Evolutionary conservation across 1,140 invertebrate species (phyloP).

Genomic region (Philopotamus ludificatus): DNA sequence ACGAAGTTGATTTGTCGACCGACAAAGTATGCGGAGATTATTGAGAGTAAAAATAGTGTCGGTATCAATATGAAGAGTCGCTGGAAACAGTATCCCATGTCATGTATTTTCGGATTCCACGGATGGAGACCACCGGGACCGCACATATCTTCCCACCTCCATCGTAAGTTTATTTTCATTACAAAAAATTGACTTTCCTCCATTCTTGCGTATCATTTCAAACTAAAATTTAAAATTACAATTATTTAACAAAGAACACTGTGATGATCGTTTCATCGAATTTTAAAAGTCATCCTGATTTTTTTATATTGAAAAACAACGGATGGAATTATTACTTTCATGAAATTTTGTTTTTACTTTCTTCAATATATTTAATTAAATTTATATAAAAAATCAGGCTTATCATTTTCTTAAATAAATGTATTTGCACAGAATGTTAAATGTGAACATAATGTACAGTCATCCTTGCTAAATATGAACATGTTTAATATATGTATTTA

Average conservation of each 20-base stretch:
- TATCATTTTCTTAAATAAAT: no score
- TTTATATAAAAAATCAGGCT: no score
- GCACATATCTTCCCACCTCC: slow-evolving; percentile 75
- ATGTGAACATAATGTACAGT: no score
- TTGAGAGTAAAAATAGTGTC: slow-evolving; percentile 65
- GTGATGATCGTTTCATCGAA: no score
- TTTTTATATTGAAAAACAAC: no score
- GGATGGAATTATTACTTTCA: no score
- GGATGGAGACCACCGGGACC: slow-evolving; percentile 63
- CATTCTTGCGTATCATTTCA: not conserved
- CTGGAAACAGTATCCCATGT: slow-evolving; percentile 80
- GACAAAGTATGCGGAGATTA: slow-evolving; percentile 74
- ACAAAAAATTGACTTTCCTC: not conserved
- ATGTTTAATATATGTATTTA: no score
- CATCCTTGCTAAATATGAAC: no score
- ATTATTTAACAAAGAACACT: not conserved
- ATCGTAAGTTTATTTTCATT: slow-evolving; percentile 42
- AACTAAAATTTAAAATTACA: not conserved
- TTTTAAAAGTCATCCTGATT: no score
- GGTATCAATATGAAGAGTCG: slow-evolving; percentile 73
- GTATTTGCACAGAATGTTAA: no score
- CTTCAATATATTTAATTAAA: no score
- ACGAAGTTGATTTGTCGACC: slow-evolving; percentile 62
- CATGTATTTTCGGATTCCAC: slow-evolving; percentile 65
- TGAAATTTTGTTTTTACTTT: no score